A percentile compares a stretch with the other conserved stretches of the same genome.
These are phyloP conservation scores for Agonum fuliginosum DNA, from an alignment of 2,888 invertebrate genomes.

Conservation along the genomic window DNA sequence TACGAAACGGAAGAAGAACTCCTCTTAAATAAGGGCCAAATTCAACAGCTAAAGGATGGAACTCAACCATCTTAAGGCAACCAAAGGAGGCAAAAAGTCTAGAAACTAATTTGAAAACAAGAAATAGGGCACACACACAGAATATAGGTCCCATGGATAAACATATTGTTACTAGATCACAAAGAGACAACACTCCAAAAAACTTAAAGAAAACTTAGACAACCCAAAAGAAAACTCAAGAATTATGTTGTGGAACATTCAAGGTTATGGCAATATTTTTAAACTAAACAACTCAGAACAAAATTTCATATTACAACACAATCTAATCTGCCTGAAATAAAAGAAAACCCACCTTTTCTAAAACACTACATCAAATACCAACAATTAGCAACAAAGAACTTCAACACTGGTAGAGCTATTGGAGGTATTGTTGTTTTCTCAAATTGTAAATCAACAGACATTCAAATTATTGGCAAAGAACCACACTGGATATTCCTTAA, in stretches of 20 bases:
- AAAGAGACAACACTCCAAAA: neutral
- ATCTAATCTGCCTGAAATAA: conserved; percentile 9
- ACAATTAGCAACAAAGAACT: neutral
- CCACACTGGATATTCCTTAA: conserved; percentile 8
- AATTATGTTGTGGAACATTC: conserved; percentile 23
- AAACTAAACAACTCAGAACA: neutral
- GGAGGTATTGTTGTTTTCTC: neutral
- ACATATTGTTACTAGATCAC: neutral
- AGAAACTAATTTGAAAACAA: too few relatives aligned
- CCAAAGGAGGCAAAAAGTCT: too few relatives aligned
- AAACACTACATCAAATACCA: neutral
- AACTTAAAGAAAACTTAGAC: neutral
- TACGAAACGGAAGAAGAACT: too few relatives aligned
- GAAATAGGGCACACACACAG: too few relatives aligned
- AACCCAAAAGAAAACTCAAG: neutral
- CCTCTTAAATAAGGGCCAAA: too few relatives aligned
- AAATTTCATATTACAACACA: neutral
- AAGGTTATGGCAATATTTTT: neutral
- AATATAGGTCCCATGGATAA: neutral
- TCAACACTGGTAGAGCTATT: neutral
- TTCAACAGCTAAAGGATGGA: too few relatives aligned
- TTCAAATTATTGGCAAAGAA: neutral
- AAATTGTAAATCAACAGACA: neutral
- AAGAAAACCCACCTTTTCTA: neutral
- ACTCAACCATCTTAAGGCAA: too few relatives aligned